Conservation (phyloP, 2,888 invertebrate genomes). For the Acanthococcus lagerstroemiae region DNA sequence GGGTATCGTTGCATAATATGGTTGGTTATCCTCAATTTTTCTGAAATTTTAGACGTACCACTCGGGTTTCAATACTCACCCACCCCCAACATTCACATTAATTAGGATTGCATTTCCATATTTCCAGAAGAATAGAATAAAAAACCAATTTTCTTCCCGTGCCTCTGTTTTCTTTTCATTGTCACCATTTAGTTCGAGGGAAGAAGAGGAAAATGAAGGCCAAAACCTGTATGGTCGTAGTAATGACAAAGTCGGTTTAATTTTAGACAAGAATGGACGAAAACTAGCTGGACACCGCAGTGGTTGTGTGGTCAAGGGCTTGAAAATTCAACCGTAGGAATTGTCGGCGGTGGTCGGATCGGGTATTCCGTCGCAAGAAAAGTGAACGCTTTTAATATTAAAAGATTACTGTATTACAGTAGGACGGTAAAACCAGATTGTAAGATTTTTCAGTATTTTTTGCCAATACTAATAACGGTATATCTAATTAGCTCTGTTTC, state of each 20-base stretch:
- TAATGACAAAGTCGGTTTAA: too few relatives aligned
- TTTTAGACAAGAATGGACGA: constrained; percentile 1
- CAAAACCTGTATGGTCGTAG: too few relatives aligned
- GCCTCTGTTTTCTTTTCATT: too few relatives aligned
- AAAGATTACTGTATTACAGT: constrained; percentile 33
- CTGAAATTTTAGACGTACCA: too few relatives aligned
- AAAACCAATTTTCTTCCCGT: too few relatives aligned
- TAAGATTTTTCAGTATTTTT: constrained; percentile 17
- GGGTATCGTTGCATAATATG: too few relatives aligned
- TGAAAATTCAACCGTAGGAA: constrained; percentile 34
- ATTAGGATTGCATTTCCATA: not conserved
- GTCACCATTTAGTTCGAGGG: too few relatives aligned
- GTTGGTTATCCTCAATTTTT: too few relatives aligned
- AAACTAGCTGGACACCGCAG: not conserved
- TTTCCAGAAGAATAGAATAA: too few relatives aligned
- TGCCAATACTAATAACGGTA: not conserved
- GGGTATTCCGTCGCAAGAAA: constrained; percentile 35
- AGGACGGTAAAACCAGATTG: constrained; percentile 32
- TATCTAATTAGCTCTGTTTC: too few relatives aligned
- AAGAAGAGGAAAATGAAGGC: too few relatives aligned
- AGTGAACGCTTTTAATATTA: constrained; percentile 34
- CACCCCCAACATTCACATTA: not conserved
- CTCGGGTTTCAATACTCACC: too few relatives aligned
- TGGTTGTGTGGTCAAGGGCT: constrained; percentile 35
- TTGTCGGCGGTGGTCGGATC: constrained; percentile 36